Evolutionary conservation across 2,113 vertebrate genomes (phyloP), one percentile per base, ranked within the genome.

Genomic region (Gadus macrocephalus): DNA sequence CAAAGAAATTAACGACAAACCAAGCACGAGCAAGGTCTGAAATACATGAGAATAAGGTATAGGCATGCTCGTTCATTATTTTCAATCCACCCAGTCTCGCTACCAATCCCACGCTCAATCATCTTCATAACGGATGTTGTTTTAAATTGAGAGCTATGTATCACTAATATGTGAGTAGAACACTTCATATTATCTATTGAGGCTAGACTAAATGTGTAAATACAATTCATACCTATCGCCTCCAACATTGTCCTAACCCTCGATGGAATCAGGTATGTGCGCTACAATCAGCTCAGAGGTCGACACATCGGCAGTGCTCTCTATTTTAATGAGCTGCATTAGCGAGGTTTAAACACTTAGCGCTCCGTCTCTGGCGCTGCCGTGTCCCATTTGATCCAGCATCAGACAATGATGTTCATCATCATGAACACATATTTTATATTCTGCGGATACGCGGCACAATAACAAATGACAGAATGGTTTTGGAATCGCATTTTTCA

Each of bases 211-310:
- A n/a, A n/a, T n/a, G n/a, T n/a, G n/a, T n/a, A n/a, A n/a, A n/a
- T n/a, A n/a, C n/a, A n/a, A n/a, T n/a, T n/a, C n/a, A n/a, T n/a
- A n/a, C n/a, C n/a, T 90, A 89, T 90, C 87, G 83, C 81, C 76
- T 75, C 77, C 73, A 71, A 76, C 88, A 83, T 90, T 90, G 81
- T 86, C 76, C 77, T 87, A 88, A 88, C 87, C 86, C 77, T 53
- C 9, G 78, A 82, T 79, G 69, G 69, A 83, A 85, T 87, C 83
- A 81, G 74, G 76, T 84, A 78, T 79, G 64, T 73, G 75, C 68
- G 71, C 83, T 83, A 70, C 70, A 83, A 80, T 78, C 85, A 82
- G 67, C 72, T 68, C 28, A 27, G 71, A 88, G 81, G 83, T 61
- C 68, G 84, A 87, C 79, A 74, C 71, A 73, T 80, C 81, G 84